These are phyloP conservation scores for Drosophila sordidula DNA, from an alignment of 2,888 invertebrate genomes.

Conservation along the genomic window DNA sequence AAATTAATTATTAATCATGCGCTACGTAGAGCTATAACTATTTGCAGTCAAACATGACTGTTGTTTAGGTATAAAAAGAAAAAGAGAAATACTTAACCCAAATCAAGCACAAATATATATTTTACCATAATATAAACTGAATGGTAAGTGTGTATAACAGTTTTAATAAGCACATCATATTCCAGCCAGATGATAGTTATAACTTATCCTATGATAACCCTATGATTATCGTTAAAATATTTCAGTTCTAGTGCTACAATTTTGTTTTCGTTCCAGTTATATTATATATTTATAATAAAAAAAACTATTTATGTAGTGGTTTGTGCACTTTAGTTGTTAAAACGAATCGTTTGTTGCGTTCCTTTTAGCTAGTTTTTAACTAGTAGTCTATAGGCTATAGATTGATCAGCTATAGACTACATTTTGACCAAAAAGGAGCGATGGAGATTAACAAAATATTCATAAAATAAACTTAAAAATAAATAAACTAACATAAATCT, in stretches of 20 bases:
- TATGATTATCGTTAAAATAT: background rate
- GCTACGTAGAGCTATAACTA: constrained; percentile 35
- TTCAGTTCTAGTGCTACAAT: constrained; percentile 15
- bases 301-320: constrained; percentile 40
- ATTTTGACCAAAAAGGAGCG: constrained; percentile 1
- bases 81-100: constrained; percentile 17
- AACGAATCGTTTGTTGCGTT: constrained; percentile 20
- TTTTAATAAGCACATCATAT: constrained; percentile 5
- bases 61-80: constrained; percentile 40
- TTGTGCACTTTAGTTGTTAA: constrained; percentile 63
- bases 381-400: constrained; percentile 20
- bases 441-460: constrained; percentile 4
- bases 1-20: constrained; percentile 53
- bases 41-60: constrained; percentile 17
- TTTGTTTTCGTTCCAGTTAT: constrained; percentile 10
- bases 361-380: constrained; percentile 15
- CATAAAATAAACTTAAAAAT: too few relatives aligned
- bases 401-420: constrained; percentile 12
- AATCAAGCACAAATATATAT: constrained; percentile 22
- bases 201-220: constrained; percentile 6
- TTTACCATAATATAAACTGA: constrained; percentile 19
- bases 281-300: constrained; percentile 9
- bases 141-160: constrained; percentile 57
- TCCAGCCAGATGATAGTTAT: constrained; percentile 14
- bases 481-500: too few relatives aligned